Conservation (phyloP, 2,888 invertebrate species). For the Pyrocoelia pectoralis region DNA sequence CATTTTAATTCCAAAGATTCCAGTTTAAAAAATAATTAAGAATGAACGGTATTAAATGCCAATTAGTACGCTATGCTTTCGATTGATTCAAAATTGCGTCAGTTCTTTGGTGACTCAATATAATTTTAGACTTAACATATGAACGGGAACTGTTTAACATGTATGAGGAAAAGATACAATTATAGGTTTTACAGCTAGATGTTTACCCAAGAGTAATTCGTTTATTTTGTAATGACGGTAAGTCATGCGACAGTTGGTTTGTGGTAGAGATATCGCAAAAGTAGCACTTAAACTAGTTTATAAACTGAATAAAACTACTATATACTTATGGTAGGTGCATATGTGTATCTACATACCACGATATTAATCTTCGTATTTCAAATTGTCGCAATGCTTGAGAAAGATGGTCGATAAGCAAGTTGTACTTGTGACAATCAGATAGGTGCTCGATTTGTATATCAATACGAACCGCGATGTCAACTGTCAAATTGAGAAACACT, state of each 20-base stretch:
- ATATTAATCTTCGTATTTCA: conserved; percentile 36
- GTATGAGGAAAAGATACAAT: conserved; percentile 7
- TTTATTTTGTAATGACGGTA: conserved; percentile 22
- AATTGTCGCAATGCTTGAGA: conserved; percentile 41
- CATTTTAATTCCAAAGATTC: too few relatives aligned
- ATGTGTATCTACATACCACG: conserved; percentile 25
- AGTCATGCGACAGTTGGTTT: conserved; percentile 30
- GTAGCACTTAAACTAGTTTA: conserved; percentile 22
- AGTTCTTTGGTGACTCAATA: not conserved
- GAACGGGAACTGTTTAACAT: conserved; percentile 2
- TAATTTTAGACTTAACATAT: not conserved
- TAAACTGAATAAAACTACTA: conserved; percentile 13
- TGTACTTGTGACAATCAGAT: conserved; percentile 37
- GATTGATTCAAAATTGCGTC: not conserved
- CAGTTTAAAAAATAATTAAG: too few relatives aligned
- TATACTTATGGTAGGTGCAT: too few relatives aligned
- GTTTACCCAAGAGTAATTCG: conserved; percentile 19
- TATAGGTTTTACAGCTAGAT: conserved; percentile 17
- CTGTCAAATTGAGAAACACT: conserved; percentile 35
- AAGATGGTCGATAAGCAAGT: conserved; percentile 33
- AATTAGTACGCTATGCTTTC: not conserved
- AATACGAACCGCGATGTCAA: conserved; percentile 36
- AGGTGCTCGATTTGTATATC: conserved; percentile 37
- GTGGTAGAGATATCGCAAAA: conserved; percentile 28
- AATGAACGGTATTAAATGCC: not conserved